Conservation (phyloP, 2,888 invertebrate species). For the Lasioglossum morio region DNA sequence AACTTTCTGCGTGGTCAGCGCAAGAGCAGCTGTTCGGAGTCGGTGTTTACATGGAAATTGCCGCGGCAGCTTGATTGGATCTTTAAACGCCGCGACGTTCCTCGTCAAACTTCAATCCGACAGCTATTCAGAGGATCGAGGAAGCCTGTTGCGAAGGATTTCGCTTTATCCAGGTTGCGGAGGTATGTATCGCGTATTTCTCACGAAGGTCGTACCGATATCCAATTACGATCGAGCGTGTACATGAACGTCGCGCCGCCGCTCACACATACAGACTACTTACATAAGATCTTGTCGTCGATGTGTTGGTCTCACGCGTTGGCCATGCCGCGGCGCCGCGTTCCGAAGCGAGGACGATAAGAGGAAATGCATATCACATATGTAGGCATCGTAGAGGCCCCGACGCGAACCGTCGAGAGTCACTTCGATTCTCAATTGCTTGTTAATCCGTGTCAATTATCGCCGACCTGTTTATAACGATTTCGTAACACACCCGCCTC, state of each 20-base stretch:
- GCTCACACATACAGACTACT: constrained; percentile 1
- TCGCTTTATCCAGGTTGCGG: background rate
- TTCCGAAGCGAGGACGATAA: constrained; percentile 17
- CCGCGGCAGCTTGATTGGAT: constrained; percentile 24
- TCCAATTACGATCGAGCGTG: constrained; percentile 45
- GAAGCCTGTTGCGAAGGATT: constrained; percentile 8
- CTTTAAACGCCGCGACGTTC: constrained; percentile 6
- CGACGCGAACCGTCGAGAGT: constrained; percentile 5
- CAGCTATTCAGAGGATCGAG: background rate
- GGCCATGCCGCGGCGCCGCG: constrained; percentile 12
- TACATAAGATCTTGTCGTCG: constrained; percentile 34
- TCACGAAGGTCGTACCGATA: constrained; percentile 53
- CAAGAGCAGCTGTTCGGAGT: constrained; percentile 42
- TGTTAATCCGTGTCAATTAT: constrained; percentile 70
- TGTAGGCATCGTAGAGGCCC: background rate
- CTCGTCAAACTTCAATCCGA: background rate
- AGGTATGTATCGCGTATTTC: constrained; percentile 23
- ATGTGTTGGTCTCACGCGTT: constrained; percentile 20
- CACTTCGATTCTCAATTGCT: constrained; percentile 60
- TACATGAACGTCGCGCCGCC: constrained; percentile 8
- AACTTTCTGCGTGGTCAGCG: constrained; percentile 25
- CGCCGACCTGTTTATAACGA: constrained; percentile 58
- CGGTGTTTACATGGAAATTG: background rate
- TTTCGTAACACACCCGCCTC: constrained; percentile 62
- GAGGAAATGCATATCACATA: constrained; percentile 45